phyloP scores from a whole-genome alignment of 64 coral and sea anemone genomes.

The Actinia tenebrosa region DNA sequence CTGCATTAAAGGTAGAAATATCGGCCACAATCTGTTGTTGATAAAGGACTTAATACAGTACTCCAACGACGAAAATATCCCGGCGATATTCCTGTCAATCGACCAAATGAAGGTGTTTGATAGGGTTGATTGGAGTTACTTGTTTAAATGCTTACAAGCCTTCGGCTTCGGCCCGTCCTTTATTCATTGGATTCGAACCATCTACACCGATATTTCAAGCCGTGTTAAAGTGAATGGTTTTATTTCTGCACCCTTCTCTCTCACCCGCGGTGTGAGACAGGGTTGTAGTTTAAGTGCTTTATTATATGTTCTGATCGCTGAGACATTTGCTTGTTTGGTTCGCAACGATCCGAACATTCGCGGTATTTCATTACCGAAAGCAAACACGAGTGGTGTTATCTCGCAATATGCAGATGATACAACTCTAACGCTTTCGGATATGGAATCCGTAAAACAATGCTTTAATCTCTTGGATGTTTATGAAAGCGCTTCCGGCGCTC shows the following conservation, averaged over 20 bases:
- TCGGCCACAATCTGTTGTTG: too few relatives aligned
- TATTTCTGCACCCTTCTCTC: too few relatives aligned
- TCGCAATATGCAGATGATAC: slow-evolving; percentile 46
- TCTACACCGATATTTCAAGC: too few relatives aligned
- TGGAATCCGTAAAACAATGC: background rate
- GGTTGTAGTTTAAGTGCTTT: slow-evolving; percentile 2
- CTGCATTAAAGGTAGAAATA: background rate
- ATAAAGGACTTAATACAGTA: too few relatives aligned
- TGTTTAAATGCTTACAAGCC: background rate
- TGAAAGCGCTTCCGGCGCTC: slow-evolving; percentile 32
- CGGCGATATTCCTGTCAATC: background rate
- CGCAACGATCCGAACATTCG: background rate
- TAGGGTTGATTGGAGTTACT: background rate
- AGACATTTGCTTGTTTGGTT: too few relatives aligned
- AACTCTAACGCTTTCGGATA: background rate
- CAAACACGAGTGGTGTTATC: too few relatives aligned
- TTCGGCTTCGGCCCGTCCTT: slow-evolving; percentile 21
- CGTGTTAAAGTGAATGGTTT: too few relatives aligned
- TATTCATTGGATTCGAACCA: background rate
- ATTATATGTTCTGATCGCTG: slow-evolving; percentile 26
- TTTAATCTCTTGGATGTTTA: background rate
- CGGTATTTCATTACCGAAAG: too few relatives aligned
- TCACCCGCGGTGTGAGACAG: too few relatives aligned
- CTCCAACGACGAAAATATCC: background rate
- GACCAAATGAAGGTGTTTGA: background rate